Conservation (phyloP, 2,888 invertebrate species). For the Boloria selene region DNA sequence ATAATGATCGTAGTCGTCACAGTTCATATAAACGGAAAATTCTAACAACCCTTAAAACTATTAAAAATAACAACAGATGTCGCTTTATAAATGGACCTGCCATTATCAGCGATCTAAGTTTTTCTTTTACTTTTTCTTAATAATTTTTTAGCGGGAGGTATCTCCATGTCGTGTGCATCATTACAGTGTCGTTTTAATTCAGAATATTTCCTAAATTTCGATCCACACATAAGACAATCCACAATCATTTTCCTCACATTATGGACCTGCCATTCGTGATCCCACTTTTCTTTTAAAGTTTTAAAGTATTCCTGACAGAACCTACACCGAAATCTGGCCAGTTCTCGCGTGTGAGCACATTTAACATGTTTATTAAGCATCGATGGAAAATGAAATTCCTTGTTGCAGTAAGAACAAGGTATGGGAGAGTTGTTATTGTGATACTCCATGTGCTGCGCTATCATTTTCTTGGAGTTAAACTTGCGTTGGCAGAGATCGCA, state of each 20-base stretch:
- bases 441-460: constrained; percentile 71
- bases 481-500: constrained; percentile 75
- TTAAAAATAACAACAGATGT: constrained; percentile 3
- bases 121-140: constrained; percentile 45
- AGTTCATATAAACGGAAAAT: constrained; percentile 22
- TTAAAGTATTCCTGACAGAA: constrained; percentile 61
- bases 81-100: constrained; percentile 19
- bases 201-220: constrained; percentile 70
- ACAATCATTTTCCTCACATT: constrained; percentile 69
- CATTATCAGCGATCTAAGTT: constrained; percentile 15
- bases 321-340: constrained; percentile 57
- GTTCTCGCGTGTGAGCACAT: constrained; percentile 56
- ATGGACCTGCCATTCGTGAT: constrained; percentile 74
- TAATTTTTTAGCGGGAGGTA: constrained; percentile 61
- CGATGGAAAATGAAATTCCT: constrained; percentile 69
- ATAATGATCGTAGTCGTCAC: constrained; percentile 23
- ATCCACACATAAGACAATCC: constrained; percentile 66
- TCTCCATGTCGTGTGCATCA: constrained; percentile 53
- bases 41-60: not conserved
- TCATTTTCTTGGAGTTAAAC: constrained; percentile 76
- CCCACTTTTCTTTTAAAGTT: constrained; percentile 73
- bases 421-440: constrained; percentile 64
- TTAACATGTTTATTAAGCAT: constrained; percentile 72
- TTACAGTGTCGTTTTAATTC: constrained; percentile 67
- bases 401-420: constrained; percentile 60